phyloP scores from a whole-genome alignment of 2,888 invertebrate genomes.

The Minunthozetes semirufus region DNA sequence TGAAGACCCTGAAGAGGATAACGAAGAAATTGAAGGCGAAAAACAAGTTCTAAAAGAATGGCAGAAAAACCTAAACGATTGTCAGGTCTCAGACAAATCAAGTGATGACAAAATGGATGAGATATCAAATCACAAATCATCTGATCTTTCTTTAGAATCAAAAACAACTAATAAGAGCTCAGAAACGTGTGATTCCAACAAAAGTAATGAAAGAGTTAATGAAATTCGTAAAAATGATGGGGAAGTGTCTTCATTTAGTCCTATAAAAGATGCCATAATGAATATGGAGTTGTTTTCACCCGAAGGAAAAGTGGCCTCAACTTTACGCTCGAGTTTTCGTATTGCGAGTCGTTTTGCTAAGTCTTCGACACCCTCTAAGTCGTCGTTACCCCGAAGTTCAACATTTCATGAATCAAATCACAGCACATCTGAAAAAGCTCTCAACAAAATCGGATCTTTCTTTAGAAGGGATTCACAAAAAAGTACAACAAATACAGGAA shows the following conservation, averaged over 20 bases:
- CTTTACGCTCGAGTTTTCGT: constrained; percentile 41
- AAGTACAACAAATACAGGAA: neutral
- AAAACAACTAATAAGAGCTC: constrained; percentile 1
- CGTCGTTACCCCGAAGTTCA: constrained; percentile 41
- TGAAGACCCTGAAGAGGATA: constrained; percentile 29
- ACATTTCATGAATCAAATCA: constrained; percentile 41
- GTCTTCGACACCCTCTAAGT: neutral
- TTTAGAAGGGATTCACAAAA: constrained; percentile 16
- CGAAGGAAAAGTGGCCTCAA: constrained; percentile 39
- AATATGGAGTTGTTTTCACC: constrained; percentile 41
- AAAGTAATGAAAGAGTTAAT: neutral
- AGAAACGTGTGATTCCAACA: neutral
- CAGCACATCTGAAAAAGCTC: constrained; percentile 34
- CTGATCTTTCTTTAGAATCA: neutral
- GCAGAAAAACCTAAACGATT: constrained; percentile 1
- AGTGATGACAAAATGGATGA: neutral
- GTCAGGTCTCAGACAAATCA: neutral
- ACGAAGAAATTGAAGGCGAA: constrained; percentile 7
- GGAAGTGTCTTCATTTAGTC: constrained; percentile 40
- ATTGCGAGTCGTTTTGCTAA: constrained; percentile 32
- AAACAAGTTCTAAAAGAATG: neutral
- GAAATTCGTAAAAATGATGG: neutral
- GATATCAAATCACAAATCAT: neutral
- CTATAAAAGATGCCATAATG: constrained; percentile 41
- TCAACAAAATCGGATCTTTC: constrained; percentile 10